Evolutionary conservation across 2,113 vertebrate genomes (phyloP).

Genomic region (Sceloporus undulatus): DNA sequence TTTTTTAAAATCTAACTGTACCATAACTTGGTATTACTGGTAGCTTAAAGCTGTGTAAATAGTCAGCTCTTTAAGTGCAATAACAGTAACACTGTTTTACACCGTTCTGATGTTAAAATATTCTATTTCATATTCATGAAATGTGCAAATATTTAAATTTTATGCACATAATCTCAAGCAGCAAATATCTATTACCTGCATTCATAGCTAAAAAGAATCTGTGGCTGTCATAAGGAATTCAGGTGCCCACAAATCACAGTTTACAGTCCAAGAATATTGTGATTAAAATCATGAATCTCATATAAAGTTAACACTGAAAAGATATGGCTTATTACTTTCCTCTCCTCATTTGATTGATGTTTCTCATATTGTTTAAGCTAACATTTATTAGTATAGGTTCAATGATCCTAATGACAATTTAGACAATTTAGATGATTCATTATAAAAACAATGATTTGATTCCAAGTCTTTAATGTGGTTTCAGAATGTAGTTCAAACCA

Average conservation of each 20-base stretch:
- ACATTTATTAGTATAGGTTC: constrained; percentile 29
- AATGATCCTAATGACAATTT: constrained; percentile 30
- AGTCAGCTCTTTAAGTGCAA: neutral
- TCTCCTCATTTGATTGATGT: constrained; percentile 18
- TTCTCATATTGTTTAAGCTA: constrained; percentile 12
- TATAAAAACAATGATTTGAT: constrained; percentile 20
- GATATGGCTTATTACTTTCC: constrained; percentile 8
- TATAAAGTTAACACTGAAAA: constrained; percentile 20
- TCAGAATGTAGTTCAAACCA: neutral
- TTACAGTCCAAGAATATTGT: neutral
- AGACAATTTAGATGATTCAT: constrained; percentile 17
- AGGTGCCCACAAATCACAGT: constrained; percentile 7
- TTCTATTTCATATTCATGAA: constrained; percentile 33
- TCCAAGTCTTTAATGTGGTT: constrained; percentile 4
- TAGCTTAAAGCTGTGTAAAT: constrained; percentile 12
- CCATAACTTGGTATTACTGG: neutral
- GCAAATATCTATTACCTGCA: constrained; percentile 12
- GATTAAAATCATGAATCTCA: neutral
- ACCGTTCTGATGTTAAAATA: constrained; percentile 8
- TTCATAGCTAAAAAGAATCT: constrained; percentile 1
- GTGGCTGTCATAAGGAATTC: constrained; percentile 10
- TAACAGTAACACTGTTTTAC: neutral
- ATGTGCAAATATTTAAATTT: constrained; percentile 4
- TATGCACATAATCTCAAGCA: constrained; percentile 23
- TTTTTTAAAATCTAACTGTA: neutral